These are phyloP conservation scores for Acronicta aceris DNA, from an alignment of 2,888 invertebrate genomes.

Conservation along the genomic window DNA sequence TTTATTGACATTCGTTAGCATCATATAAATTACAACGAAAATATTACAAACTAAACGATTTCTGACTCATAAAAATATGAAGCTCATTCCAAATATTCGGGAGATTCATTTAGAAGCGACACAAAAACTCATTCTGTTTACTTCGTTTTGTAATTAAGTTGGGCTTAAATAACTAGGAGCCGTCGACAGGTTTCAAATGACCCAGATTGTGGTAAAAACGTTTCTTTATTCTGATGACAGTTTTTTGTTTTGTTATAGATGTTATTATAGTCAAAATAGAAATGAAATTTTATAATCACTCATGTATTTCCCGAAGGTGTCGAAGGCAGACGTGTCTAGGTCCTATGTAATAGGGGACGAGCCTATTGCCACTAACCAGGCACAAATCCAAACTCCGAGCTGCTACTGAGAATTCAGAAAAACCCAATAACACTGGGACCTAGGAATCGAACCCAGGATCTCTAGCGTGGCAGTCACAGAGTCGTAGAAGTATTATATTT, in stretches of 20 bases:
- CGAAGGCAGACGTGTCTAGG: too few relatives aligned
- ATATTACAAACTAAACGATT: slow-evolving; percentile 56
- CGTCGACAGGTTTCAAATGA: slow-evolving; percentile 33
- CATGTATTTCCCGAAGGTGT: too few relatives aligned
- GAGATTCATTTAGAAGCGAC: slow-evolving; percentile 48
- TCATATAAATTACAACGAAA: slow-evolving; percentile 71
- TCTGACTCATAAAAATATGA: slow-evolving; percentile 61
- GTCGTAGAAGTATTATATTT: too few relatives aligned
- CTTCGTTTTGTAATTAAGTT: slow-evolving; percentile 55
- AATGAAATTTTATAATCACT: not conserved
- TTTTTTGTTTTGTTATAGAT: slow-evolving; percentile 8
- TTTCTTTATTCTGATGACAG: slow-evolving; percentile 28
- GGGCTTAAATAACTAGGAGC: slow-evolving; percentile 34
- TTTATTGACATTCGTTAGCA: slow-evolving; percentile 80
- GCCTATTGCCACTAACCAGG: too few relatives aligned
- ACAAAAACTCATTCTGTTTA: slow-evolving; percentile 50
- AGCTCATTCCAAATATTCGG: slow-evolving; percentile 55
- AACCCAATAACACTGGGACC: too few relatives aligned
- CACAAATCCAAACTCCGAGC: too few relatives aligned
- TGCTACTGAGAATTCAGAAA: too few relatives aligned
- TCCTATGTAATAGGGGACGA: too few relatives aligned
- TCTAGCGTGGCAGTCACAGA: too few relatives aligned
- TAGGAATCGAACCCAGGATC: too few relatives aligned
- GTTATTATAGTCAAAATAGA: not conserved
- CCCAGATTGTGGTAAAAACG: slow-evolving; percentile 29